Conservation (phyloP, 2,113 vertebrate species). For the Caretta caretta region DNA sequence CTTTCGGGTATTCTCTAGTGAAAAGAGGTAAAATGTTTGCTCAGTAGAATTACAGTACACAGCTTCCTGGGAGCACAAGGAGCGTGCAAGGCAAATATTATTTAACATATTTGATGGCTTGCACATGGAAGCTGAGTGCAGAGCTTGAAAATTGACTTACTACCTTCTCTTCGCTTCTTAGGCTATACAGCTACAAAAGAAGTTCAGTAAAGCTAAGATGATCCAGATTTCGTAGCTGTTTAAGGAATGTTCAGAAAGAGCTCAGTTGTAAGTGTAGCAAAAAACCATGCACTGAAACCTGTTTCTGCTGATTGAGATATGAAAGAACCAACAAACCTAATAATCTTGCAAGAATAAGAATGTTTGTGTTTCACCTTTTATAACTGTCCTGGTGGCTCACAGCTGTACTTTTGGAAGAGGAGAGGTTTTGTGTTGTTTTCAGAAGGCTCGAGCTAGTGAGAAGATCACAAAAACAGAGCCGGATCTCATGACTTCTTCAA, state of each 20-base stretch:
- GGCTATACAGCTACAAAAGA: neutral
- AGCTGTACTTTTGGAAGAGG: neutral
- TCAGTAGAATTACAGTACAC: neutral
- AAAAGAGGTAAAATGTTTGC: constrained; percentile 53
- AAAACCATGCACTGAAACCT: neutral
- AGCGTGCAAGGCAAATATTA: constrained; percentile 27
- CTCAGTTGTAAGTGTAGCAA: neutral
- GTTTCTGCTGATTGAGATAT: neutral
- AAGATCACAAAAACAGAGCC: neutral
- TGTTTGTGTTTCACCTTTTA: neutral
- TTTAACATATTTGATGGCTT: constrained; percentile 56
- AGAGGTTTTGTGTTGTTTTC: neutral
- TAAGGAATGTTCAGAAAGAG: neutral
- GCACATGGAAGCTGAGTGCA: constrained; percentile 57
- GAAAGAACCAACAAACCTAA: neutral
- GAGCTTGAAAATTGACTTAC: neutral
- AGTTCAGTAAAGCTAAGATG: constrained; percentile 26
- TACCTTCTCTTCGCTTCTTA: neutral
- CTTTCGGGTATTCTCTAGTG: constrained; percentile 41
- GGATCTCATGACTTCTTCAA: neutral
- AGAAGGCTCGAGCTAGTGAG: neutral
- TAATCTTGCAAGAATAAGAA: neutral
- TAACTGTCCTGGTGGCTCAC: constrained; percentile 3
- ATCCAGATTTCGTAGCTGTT: neutral
- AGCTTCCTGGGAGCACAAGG: constrained; percentile 25